phyloP scores from a whole-genome alignment of 2,113 vertebrate genomes.

The Charadrius vociferus region DNA sequence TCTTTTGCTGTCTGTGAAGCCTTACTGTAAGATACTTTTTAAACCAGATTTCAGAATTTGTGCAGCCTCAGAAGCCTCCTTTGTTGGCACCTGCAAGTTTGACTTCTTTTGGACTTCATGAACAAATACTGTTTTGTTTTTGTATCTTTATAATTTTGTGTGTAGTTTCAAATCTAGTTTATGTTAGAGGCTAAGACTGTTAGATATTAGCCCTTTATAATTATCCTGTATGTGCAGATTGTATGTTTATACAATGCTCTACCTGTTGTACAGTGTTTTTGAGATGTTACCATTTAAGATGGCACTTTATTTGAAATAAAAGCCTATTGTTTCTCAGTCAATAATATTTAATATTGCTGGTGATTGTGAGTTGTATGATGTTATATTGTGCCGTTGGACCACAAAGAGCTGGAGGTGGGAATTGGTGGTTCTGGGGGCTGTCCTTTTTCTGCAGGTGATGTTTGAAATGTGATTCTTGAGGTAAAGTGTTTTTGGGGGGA shows the following conservation, averaged over 20 bases:
- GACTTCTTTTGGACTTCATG: conserved; percentile 69
- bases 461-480: conserved; percentile 80
- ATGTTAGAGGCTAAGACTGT: conserved; percentile 57
- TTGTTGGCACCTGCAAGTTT: conserved; percentile 56
- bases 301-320: conserved; percentile 76
- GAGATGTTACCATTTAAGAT: conserved; percentile 76
- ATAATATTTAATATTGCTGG: conserved; percentile 73
- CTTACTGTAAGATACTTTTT: conserved; percentile 54
- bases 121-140: conserved; percentile 53
- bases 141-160: conserved; percentile 62
- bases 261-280: conserved; percentile 75
- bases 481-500: conserved; percentile 76
- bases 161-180: conserved; percentile 54
- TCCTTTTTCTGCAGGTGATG: conserved; percentile 76
- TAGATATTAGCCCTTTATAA: conserved; percentile 59
- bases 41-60: conserved; percentile 57
- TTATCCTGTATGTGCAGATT: conserved; percentile 70
- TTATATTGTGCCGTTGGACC: conserved; percentile 59
- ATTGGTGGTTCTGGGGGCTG: conserved; percentile 66
- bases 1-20: conserved; percentile 57
- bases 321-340: conserved; percentile 66
- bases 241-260: conserved; percentile 67
- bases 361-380: conserved; percentile 71
- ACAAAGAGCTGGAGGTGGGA: conserved; percentile 67
- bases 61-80: conserved; percentile 51